Evolutionary conservation across 1,140 invertebrate genomes (phyloP).

Genomic region (Arctopsyche grandis): DNA sequence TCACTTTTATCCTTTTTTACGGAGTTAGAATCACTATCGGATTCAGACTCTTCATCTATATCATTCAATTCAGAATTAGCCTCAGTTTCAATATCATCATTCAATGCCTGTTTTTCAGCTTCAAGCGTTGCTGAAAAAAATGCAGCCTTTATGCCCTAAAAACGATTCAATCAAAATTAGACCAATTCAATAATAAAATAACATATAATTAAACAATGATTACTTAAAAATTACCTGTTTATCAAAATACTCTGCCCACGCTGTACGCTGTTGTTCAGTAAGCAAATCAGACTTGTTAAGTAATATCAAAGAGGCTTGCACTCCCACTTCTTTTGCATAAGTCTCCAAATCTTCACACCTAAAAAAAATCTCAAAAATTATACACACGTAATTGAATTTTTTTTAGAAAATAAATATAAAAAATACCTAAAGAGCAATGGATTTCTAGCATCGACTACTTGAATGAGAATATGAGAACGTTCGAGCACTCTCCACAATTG

Average conservation of each 20-base stretch:
- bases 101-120: constrained; percentile 63
- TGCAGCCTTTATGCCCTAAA: constrained; percentile 70
- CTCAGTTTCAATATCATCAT: constrained; percentile 52
- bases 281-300: constrained; percentile 98
- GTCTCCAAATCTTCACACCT: constrained; percentile 91
- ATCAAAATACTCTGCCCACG: constrained; percentile 91
- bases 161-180: constrained; percentile 13
- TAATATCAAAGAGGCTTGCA: constrained; percentile 80
- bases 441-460: constrained; percentile 97
- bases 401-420: background rate
- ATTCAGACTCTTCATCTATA: constrained; percentile 53
- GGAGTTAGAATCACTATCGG: constrained; percentile 55
- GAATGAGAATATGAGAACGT: constrained; percentile 93
- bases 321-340: constrained; percentile 89
- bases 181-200: constrained; percentile 3
- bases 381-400: background rate
- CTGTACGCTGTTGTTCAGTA: constrained; percentile 79
- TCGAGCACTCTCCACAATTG: constrained; percentile 99
- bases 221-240: constrained; percentile 59
- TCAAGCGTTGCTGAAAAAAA: constrained; percentile 86
- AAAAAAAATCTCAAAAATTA: background rate
- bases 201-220: background rate
- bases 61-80: background rate
- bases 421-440: constrained; percentile 89
- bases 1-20: constrained; percentile 56